Percentiles rank a stretch among this genome's conserved stretches.
phyloP scores from a whole-genome alignment of 2,113 vertebrate species.

The Recurvirostra avosetta region DNA sequence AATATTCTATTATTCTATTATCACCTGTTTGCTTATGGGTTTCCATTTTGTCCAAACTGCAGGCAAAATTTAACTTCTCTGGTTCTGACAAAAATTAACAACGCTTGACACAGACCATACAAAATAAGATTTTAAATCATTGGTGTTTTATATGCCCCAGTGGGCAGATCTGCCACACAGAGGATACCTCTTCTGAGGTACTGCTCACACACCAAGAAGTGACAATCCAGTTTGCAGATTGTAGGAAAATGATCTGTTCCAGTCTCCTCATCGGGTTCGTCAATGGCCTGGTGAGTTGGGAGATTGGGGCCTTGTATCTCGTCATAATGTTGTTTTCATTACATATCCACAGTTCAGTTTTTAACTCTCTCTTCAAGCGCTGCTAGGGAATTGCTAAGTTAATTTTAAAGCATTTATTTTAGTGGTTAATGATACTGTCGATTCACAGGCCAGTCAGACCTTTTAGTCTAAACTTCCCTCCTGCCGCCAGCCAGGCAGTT shows the following conservation, averaged over 20 bases:
- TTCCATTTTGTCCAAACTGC: neutral
- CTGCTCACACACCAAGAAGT: neutral
- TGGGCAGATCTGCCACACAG: neutral
- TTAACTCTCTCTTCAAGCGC: neutral
- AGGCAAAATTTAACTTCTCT: neutral
- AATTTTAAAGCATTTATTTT: neutral
- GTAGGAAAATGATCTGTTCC: neutral
- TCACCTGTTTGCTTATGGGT: neutral
- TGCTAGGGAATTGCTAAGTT: neutral
- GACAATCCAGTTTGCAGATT: neutral
- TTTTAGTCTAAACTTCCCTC: neutral
- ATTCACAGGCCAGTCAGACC: neutral
- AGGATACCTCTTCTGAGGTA: neutral
- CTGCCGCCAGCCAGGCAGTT: neutral
- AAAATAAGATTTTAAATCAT: neutral
- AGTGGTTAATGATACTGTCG: neutral
- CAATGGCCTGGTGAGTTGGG: neutral
- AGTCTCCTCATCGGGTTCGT: neutral
- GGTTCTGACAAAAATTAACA: neutral
- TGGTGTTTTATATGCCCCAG: neutral
- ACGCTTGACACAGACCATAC: neutral
- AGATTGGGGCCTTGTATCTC: neutral
- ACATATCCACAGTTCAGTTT: neutral
- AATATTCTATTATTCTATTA: neutral
- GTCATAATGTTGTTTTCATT: neutral